These are phyloP conservation scores for Mya arenaria DNA, from an alignment of 1,140 invertebrate genomes.

Conservation along the genomic window DNA sequence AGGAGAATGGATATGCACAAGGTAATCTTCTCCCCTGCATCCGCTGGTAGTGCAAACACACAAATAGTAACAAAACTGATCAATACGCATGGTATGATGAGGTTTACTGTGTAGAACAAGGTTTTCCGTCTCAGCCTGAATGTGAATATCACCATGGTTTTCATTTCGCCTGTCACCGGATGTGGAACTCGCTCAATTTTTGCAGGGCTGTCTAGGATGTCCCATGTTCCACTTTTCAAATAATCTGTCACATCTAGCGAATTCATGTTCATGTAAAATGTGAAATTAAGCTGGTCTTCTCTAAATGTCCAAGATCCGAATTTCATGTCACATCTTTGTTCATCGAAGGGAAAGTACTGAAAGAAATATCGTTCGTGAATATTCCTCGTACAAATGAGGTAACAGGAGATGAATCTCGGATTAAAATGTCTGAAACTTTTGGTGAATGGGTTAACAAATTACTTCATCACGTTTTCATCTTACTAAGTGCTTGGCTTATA, in stretches of 20 bases:
- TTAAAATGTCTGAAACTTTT: no score
- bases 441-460: no score
- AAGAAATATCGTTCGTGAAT: neutral
- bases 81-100: conserved; percentile 97
- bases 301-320: conserved; percentile 99
- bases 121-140: conserved; percentile 98
- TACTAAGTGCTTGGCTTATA: no score
- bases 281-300: conserved; percentile 97
- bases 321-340: conserved; percentile 99
- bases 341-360: conserved; percentile 97
- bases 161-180: conserved; percentile 66
- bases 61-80: conserved; percentile 99
- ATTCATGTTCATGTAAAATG: conserved; percentile 97
- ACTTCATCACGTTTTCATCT: no score
- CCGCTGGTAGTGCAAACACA: conserved; percentile 97
- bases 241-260: conserved; percentile 97
- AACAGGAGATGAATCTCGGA: no score
- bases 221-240: conserved; percentile 99
- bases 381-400: no score
- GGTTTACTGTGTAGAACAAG: conserved; percentile 99
- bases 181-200: conserved; percentile 66
- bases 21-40: conserved; percentile 89
- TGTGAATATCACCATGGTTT: conserved; percentile 70
- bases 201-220: conserved; percentile 96
- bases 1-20: conserved; percentile 99